Conservation (phyloP, 2,888 invertebrate genomes). For the Unio delphinus region DNA sequence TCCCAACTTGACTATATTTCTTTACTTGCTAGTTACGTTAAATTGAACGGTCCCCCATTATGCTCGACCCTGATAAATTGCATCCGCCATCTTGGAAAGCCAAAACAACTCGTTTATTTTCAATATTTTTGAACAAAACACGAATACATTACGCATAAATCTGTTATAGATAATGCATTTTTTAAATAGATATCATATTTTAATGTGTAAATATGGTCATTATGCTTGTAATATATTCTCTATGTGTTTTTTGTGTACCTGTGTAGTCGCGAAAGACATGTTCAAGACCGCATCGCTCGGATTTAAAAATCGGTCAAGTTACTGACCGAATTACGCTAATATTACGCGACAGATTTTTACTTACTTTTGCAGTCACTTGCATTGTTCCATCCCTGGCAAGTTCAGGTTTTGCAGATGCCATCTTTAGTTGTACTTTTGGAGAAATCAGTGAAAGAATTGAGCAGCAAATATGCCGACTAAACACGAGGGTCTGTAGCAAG, state of each 20-base stretch:
- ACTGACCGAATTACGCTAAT: conserved; percentile 1
- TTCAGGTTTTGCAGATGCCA: conserved; percentile 58
- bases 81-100: too few species aligned
- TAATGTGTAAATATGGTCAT: too few species aligned
- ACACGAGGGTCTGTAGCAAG: conserved; percentile 55
- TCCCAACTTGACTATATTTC: too few species aligned
- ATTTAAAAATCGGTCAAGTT: conserved; percentile 6
- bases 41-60: neutral
- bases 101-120: too few species aligned
- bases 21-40: neutral
- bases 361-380: conserved; percentile 66
- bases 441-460: conserved; percentile 35
- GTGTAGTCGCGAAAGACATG: too few species aligned
- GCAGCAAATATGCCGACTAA: conserved; percentile 46
- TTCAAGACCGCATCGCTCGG: too few species aligned
- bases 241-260: too few species aligned
- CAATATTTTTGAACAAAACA: too few species aligned
- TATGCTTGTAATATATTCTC: too few species aligned
- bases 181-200: too few species aligned
- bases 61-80: neutral
- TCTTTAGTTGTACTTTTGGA: conserved; percentile 42
- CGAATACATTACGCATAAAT: too few species aligned
- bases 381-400: conserved; percentile 61
- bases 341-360: conserved; percentile 17
- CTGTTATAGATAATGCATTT: too few species aligned